Evolutionary conservation across 2,888 invertebrate genomes (phyloP), one percentile per base, ranked within the genome.

Genomic region (Abrostola tripartita): DNA sequence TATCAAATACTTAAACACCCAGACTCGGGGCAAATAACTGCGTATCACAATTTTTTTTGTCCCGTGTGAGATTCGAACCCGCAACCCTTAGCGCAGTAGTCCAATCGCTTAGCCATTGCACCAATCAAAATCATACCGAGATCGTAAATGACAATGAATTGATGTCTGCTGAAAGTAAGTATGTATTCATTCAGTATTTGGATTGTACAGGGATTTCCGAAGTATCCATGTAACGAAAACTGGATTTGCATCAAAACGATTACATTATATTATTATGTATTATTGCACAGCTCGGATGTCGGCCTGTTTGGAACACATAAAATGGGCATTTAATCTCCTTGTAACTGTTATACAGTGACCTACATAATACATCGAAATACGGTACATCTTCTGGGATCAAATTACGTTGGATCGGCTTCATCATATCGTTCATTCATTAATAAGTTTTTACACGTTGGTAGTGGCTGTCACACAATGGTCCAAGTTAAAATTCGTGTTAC

Each of bases 331-430:
- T 68, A 57, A 68, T 63, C 56, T 63, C 41, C 40, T 37, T 55
- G 57, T 58, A 67, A 64, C 61, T 44, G 62, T 68, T 78, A 60
- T 12, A 49, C 5, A 37, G 37, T 75, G 61, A 75, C 69, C 65
- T 63, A 65, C 56, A 61, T 68, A 61, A 59, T 24, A 14, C 24
- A 40, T 8, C n/a, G 24, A 61, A 61, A 55, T 63, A 68, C 72
- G 55, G 76, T 66, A 75, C n/a, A 24, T 35, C 61, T 61, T 59
- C 7, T 7, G 56, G 62, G 40, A 49, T 61, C 1, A 12, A 7
- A 12, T 40, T 57, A 35, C 38, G 12, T 51, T 12, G 6, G 11
- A 24, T 6, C 6, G 5, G 44, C 2, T 6, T 24, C 10, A 49
- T 50, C 36, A 5, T 10, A 36, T 11, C 7, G 10, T 41, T 44